Conservation (phyloP, 2,113 vertebrate genomes). For the Catharus bicknelli region DNA sequence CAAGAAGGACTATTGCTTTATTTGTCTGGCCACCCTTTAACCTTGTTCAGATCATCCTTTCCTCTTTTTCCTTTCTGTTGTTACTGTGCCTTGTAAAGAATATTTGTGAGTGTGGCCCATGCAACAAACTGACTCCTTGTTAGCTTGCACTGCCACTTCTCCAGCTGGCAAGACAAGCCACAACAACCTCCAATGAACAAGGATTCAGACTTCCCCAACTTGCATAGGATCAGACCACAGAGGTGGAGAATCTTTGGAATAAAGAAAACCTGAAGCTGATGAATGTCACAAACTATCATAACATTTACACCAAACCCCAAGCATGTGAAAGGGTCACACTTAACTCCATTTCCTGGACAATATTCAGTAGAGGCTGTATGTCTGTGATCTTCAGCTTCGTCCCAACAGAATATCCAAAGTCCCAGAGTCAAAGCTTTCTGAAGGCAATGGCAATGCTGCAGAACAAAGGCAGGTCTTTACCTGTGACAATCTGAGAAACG, state of each 20-base stretch:
- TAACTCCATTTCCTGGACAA: constrained; percentile 88
- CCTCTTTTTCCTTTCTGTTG: not conserved
- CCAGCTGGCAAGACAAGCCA: not conserved
- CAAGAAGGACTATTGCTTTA: not conserved
- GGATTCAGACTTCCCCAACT: not conserved
- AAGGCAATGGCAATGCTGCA: constrained; percentile 78
- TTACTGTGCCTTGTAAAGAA: not conserved
- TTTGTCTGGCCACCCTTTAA: not conserved
- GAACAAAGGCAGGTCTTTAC: not conserved
- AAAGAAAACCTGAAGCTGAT: not conserved
- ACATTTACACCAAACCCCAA: not conserved
- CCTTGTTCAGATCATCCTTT: not conserved
- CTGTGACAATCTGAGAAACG: accelerated
- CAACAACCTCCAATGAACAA: not conserved
- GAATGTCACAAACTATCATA: not conserved
- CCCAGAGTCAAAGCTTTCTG: constrained; percentile 78
- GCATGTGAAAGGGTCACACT: not conserved
- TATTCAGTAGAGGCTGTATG: constrained; percentile 69
- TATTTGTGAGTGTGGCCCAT: not conserved
- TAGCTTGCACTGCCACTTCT: not conserved
- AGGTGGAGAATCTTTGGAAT: not conserved
- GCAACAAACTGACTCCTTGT: not conserved
- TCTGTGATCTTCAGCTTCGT: constrained; percentile 85
- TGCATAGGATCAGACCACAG: not conserved
- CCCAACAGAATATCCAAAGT: constrained; percentile 87